A percentile compares a stretch with the other conserved stretches of the same genome.
These are phyloP conservation scores for Garra rufa DNA, from an alignment of 2,113 vertebrate species.

Conservation along the genomic window DNA sequence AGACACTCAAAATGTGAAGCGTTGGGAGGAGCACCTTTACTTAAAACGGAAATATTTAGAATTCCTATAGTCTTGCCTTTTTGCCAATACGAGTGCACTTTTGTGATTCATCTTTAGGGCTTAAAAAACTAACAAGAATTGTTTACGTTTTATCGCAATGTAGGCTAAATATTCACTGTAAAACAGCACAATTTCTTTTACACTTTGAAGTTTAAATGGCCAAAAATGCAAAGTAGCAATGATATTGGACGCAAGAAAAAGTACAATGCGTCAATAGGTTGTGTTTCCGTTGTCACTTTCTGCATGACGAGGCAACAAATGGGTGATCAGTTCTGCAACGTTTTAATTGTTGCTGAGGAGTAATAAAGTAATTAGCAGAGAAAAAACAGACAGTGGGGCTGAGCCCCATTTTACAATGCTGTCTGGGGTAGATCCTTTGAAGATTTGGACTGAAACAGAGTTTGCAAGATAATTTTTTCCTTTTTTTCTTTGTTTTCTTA, in stretches of 20 bases:
- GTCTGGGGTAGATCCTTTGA: conserved; percentile 85
- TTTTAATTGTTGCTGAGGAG: conserved; percentile 88
- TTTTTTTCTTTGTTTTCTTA: neutral
- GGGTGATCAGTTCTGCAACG: conserved; percentile 84
- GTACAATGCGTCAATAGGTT: conserved; percentile 13
- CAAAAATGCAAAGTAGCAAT: neutral
- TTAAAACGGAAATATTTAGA: neutral
- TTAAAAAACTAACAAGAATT: neutral
- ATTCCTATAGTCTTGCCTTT: neutral
- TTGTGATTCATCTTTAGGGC: neutral
- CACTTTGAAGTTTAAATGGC: neutral
- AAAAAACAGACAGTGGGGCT: conserved; percentile 90
- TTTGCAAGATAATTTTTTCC: neutral
- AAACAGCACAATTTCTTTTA: no score
- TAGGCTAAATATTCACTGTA: neutral
- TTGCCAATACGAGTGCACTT: neutral
- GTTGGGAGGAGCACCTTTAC: neutral
- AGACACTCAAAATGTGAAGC: neutral
- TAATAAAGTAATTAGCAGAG: conserved; percentile 95
- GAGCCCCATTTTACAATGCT: conserved; percentile 86
- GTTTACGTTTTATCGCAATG: no score
- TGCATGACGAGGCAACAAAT: conserved; percentile 76
- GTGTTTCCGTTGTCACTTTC: conserved; percentile 17
- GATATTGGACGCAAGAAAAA: neutral
- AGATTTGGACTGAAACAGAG: conserved; percentile 73